Evolutionary conservation across 2,113 vertebrate species (phyloP), one percentile per base, ranked within the genome.

Genomic region (Gnathonemus echidnorhynchus): DNA sequence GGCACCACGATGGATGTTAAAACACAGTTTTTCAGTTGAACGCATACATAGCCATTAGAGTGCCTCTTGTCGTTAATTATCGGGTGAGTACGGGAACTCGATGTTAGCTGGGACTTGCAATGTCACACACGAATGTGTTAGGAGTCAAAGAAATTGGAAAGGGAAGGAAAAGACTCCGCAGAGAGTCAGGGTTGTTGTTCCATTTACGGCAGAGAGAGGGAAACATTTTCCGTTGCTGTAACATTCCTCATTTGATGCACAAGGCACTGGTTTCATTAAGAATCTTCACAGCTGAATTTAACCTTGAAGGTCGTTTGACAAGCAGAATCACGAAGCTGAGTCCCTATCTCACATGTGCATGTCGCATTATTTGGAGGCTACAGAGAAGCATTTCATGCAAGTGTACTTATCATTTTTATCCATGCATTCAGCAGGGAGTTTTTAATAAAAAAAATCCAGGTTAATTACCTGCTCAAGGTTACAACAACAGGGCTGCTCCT

Each of bases 371-470:
- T 80, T 19, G 35, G 74, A 42, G 74, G 74, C 35, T 80, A 1
- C 31, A 7, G 74, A 80, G 74, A 42, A 80, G 15, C 70, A 39
- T 77, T 77, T 77, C 31, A 77, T 77, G 70, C 31, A 21, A 74
- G 27, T 80, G 62, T 31, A 13, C 27, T 70, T 31, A 31, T 70
- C 62, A 13, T 70, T 70, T 70, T 70, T 70, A 31, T 70, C 62
- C 62, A 31, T 70, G 74, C 74, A 42, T 80, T 21, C 74, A 80
- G 74, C 17, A 19, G 74, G 74, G 74, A 80, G 35, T 80, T 80
- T 77, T 80, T 80, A 80, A 80, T 80, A 48, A 86, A 86, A 86
- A 86, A 48, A 49, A 27, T 50, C 46, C 84, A 86, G 84, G 84
- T 86, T 86, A 49, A 50, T 27, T 50, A 48, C 84, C 45, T 86